Evolutionary conservation across 2,113 vertebrate species (phyloP), one percentile per base, ranked within the genome.

Genomic region (Pedionomus torquatus): DNA sequence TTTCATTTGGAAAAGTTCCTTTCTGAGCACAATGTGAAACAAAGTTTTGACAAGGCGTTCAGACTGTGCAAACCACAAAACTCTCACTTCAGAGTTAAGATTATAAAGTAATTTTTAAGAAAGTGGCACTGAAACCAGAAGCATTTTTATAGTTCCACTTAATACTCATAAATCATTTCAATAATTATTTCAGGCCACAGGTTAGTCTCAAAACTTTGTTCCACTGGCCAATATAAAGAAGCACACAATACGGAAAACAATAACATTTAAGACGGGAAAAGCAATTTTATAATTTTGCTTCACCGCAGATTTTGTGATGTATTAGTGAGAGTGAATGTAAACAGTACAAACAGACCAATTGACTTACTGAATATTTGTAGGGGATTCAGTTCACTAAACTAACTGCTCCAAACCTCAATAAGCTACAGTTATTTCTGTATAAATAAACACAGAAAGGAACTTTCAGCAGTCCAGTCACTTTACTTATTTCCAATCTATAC

Each of bases 241-340:
- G 41, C 1, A 18, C 21, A 77, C 0, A 0, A 48, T 8, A 74
- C 10, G 63, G n/a, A 44, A 49, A 65, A 24, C 1, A 0, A 60
- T 20, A 2, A 1, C 6, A 23, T 49, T 81, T 10, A n/a, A 18
- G 8, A 93, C 0, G 2, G 19, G 31, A 82, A 79, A 66, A 75
- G 7, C 25, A 41, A 17, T 25, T 44, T 58, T 14, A 35, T 65
- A 46, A 25, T 46, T 30, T 28, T 79, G 33, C 9, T 17, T 71
- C 82, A 60, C 68, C 8, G 8, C 2, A 7, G 41, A 58, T 58
- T 86, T 83, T 77, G 31, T 37, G 44, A 8, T 5, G 6, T 28
- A 16, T 43, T 25, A 55, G 20, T 9, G 26, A 25, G 25, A 51
- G 37, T 17, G 5, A 86, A 76, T 0, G 10, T 11, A 39, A 87